Percentiles rank a stretch among this genome's conserved stretches.
Evolutionary conservation across 2,797 vertebrate genomes (phyloP).

Genomic region (Sebastes trivittatus): DNA sequence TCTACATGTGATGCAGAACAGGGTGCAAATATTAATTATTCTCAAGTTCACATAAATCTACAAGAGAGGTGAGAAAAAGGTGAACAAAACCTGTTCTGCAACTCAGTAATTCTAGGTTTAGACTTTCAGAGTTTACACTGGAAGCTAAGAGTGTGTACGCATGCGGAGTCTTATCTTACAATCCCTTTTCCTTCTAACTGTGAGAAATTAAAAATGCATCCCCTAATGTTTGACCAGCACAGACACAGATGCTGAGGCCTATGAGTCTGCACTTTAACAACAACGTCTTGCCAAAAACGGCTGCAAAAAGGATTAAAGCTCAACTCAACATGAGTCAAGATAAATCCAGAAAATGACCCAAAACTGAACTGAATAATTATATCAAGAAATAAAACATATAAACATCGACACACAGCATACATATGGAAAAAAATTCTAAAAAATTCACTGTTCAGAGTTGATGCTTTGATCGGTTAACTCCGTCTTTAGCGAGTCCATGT

Average conservation of each 20-base stretch:
- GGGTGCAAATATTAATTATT: background rate
- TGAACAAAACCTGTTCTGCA: constrained; percentile 12
- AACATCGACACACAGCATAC: background rate
- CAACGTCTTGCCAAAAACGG: background rate
- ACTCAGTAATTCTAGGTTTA: constrained; percentile 4
- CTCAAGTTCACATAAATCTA: background rate
- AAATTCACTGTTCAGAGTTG: constrained; percentile 87
- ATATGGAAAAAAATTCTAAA: too few relatives aligned
- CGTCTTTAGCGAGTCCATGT: constrained; percentile 93
- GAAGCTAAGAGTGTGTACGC: background rate
- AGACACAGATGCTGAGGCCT: too few relatives aligned
- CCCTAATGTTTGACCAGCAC: background rate
- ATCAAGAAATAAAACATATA: background rate
- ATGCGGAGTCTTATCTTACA: background rate
- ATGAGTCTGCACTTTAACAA: background rate
- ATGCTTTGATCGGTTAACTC: constrained; percentile 94
- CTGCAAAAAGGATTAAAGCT: background rate
- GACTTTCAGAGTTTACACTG: background rate
- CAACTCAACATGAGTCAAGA: background rate
- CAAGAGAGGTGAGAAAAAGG: background rate
- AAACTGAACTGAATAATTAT: background rate
- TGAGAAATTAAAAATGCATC: background rate
- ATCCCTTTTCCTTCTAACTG: background rate
- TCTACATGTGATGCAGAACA: background rate
- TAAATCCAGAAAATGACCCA: background rate